Evolutionary conservation across 2,113 vertebrate species (phyloP).

Genomic region (Pteropus alecto): DNA sequence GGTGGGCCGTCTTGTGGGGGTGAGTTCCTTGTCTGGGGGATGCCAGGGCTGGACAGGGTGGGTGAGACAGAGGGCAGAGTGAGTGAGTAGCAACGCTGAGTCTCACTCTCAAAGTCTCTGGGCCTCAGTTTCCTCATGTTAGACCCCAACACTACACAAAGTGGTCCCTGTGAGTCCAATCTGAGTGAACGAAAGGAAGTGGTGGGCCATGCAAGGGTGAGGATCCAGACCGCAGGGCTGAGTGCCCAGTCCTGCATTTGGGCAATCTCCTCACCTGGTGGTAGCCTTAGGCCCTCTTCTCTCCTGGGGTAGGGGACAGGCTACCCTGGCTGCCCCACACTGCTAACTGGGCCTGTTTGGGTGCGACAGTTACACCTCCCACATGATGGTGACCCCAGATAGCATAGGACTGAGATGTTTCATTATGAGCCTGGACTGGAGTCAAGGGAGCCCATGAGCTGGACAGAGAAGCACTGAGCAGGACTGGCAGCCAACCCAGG

Average conservation of each 20-base stretch:
- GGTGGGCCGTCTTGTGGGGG: too few relatives aligned
- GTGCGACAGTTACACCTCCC: not conserved
- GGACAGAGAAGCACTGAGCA: not conserved
- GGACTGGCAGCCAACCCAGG: not conserved
- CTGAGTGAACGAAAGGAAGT: not conserved
- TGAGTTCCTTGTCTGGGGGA: not conserved
- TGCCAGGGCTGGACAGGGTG: too few relatives aligned
- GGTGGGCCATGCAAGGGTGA: not conserved
- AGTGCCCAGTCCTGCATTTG: not conserved
- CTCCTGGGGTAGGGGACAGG: not conserved
- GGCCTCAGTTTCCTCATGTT: not conserved
- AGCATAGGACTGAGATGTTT: not conserved
- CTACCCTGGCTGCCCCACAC: not conserved
- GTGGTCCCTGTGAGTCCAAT: not conserved
- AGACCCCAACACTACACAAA: not conserved
- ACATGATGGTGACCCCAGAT: not conserved
- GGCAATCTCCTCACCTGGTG: too few relatives aligned
- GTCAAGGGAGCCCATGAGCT: not conserved
- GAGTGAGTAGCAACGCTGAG: not conserved
- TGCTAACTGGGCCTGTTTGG: not conserved
- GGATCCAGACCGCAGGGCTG: not conserved
- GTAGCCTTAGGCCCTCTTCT: not conserved
- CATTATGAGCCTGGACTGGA: not conserved
- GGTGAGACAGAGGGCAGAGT: not conserved
- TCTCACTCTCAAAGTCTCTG: not conserved